Conservation (phyloP, 2,113 vertebrate genomes). For the Petroica traversi region DNA sequence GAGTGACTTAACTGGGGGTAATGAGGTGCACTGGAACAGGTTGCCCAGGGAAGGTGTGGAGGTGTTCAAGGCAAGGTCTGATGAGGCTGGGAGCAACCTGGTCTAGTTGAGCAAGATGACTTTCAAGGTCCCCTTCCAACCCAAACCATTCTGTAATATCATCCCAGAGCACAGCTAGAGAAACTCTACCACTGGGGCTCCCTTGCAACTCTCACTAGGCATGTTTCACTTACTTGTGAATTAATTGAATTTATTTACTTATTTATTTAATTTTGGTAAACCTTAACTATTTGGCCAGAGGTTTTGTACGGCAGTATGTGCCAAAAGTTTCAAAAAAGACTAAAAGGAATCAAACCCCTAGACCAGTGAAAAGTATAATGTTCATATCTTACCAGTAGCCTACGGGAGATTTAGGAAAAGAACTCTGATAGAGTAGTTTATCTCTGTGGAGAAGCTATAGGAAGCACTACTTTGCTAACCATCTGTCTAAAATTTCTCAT, state of each 20-base stretch:
- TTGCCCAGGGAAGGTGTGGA: not conserved
- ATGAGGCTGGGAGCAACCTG: not conserved
- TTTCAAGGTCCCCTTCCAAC: not conserved
- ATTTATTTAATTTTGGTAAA: not conserved
- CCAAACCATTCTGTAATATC: not conserved
- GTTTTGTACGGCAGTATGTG: not conserved
- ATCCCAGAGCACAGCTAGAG: not conserved
- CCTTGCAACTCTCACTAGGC: accelerated
- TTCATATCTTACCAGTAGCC: not conserved
- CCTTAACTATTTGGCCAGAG: not conserved
- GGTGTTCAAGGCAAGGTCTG: not conserved
- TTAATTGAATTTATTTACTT: too few species aligned
- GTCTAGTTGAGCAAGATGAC: not conserved
- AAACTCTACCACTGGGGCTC: not conserved
- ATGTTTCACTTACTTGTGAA: not conserved
- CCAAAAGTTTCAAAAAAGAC: not conserved
- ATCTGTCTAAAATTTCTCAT: not conserved
- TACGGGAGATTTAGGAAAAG: not conserved
- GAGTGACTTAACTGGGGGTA: not conserved
- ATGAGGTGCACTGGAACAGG: not conserved
- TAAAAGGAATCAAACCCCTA: not conserved
- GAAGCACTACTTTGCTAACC: not conserved
- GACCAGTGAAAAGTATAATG: not conserved
- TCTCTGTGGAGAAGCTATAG: not conserved
- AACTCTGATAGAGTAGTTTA: not conserved